These are phyloP conservation scores for Lamellibrachia columna DNA, from an alignment of 2,888 invertebrate species.

Conservation along the genomic window DNA sequence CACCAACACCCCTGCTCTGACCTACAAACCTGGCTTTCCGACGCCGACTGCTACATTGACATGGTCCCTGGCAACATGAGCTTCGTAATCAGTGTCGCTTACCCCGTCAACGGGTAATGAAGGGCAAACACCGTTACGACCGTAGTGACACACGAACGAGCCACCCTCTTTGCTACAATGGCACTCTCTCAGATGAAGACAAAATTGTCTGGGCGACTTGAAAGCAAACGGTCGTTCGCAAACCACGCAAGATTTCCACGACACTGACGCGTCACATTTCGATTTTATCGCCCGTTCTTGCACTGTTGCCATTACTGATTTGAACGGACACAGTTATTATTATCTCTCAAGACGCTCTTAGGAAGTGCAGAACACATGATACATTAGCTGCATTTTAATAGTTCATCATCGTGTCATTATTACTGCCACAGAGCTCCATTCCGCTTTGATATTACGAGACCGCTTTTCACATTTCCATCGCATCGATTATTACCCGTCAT, in stretches of 20 bases:
- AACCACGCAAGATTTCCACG: constrained; percentile 36
- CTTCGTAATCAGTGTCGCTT: constrained; percentile 86
- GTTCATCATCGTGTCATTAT: background rate
- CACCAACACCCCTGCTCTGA: background rate
- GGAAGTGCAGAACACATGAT: background rate
- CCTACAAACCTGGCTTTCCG: background rate
- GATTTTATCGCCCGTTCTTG: constrained; percentile 10
- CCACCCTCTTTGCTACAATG: constrained; percentile 88
- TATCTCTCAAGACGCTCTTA: background rate
- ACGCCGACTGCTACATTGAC: constrained; percentile 46
- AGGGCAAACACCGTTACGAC: constrained; percentile 85
- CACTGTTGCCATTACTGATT: constrained; percentile 5
- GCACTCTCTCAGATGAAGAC: constrained; percentile 80
- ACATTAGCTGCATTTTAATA: background rate
- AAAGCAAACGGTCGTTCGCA: constrained; percentile 41
- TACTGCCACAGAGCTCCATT: background rate
- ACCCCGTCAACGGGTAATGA: constrained; percentile 90
- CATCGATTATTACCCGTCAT: background rate
- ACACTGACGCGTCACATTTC: constrained; percentile 23
- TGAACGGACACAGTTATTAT: constrained; percentile 8
- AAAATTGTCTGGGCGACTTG: constrained; percentile 65
- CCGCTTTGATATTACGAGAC: background rate
- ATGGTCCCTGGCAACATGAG: constrained; percentile 79
- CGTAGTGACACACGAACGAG: constrained; percentile 87
- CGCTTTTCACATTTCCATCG: background rate